Evolutionary conservation across 1,140 invertebrate genomes (phyloP).

Genomic region (Nilaparvata lugens): DNA sequence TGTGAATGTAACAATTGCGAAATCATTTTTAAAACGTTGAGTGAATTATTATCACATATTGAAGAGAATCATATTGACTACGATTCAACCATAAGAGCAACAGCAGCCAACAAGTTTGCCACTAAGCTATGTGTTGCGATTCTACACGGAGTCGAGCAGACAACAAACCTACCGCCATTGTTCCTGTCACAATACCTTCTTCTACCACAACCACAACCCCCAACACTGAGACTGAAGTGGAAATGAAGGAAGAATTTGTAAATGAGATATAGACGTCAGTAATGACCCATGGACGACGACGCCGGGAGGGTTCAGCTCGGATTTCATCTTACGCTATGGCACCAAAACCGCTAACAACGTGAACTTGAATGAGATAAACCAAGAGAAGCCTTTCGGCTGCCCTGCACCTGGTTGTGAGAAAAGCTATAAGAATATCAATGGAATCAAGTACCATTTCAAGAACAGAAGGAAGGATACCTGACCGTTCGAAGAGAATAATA

Average conservation of each 20-base stretch:
- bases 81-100: too few relatives aligned
- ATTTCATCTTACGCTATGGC: conserved; percentile 62
- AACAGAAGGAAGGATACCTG: conserved; percentile 75
- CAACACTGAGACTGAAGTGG: conserved; percentile 55
- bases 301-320: conserved; percentile 63
- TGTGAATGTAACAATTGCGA: too few relatives aligned
- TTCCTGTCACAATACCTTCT: too few relatives aligned
- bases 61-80: too few relatives aligned
- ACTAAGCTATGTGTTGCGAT: too few relatives aligned
- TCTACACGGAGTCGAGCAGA: too few relatives aligned
- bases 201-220: too few relatives aligned
- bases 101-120: too few relatives aligned
- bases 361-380: conserved; percentile 22
- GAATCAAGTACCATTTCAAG: conserved; percentile 77
- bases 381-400: conserved; percentile 69
- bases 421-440: conserved; percentile 79
- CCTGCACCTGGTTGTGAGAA: conserved; percentile 78
- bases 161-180: too few relatives aligned
- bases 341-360: conserved; percentile 40
- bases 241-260: conserved; percentile 50
- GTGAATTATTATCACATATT: too few relatives aligned
- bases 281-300: conserved; percentile 69
- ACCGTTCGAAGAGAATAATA: too few relatives aligned
- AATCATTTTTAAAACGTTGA: too few relatives aligned
- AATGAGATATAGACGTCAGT: conserved; percentile 53